Evolutionary conservation across 2,888 invertebrate genomes (phyloP).

Genomic region (Ptychoptera albimana): DNA sequence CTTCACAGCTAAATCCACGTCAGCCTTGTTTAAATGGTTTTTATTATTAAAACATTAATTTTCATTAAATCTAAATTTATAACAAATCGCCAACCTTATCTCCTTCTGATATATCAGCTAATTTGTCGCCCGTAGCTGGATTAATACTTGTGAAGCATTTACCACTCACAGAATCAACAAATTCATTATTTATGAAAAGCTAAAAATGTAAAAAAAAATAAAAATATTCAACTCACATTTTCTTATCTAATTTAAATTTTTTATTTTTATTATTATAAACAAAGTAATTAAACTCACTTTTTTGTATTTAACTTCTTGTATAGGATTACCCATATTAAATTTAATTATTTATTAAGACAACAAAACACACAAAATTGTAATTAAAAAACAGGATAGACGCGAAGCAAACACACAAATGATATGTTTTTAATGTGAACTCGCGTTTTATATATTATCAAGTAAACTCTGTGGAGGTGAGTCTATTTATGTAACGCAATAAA

Average conservation of each 20-base stretch:
- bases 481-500: too few species aligned
- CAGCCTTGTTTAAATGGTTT: slow-evolving; percentile 43
- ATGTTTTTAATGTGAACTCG: too few species aligned
- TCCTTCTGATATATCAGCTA: slow-evolving; percentile 65
- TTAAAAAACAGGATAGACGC: too few species aligned
- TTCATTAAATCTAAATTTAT: neutral
- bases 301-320: slow-evolving; percentile 35
- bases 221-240: too few species aligned
- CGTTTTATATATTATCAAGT: too few species aligned
- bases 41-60: neutral
- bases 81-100: slow-evolving; percentile 45
- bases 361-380: too few species aligned
- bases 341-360: neutral
- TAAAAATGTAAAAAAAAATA: slow-evolving; percentile 20
- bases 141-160: slow-evolving; percentile 77
- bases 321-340: slow-evolving; percentile 31
- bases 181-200: slow-evolving; percentile 72
- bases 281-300: slow-evolving; percentile 23
- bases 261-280: neutral
- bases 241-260: neutral
- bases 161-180: slow-evolving; percentile 64
- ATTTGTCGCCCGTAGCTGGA: slow-evolving; percentile 61
- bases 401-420: too few species aligned
- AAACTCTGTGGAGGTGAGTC: too few species aligned
- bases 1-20: slow-evolving; percentile 63